Conservation (phyloP, 2,888 invertebrate genomes). For the Lepidocyrtinus sp. region DNA sequence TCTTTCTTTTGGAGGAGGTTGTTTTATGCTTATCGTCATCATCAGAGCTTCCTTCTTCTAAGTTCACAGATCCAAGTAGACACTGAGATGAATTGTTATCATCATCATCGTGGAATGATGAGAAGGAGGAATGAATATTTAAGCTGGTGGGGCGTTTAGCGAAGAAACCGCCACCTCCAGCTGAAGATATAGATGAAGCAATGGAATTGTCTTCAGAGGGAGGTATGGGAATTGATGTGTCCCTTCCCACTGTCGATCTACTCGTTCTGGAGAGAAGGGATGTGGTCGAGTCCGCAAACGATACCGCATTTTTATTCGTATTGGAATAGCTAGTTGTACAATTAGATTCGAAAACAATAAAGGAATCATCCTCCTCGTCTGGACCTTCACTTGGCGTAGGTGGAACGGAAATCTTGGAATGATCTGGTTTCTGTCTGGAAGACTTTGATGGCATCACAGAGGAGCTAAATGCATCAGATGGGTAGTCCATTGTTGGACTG, state of each 20-base stretch:
- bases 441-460: neutral
- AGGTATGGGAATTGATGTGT: conserved; percentile 48
- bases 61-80: no score
- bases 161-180: conserved; percentile 60
- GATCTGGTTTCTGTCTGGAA: conserved; percentile 50
- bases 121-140: conserved; percentile 58
- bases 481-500: conserved; percentile 60
- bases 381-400: conserved; percentile 59
- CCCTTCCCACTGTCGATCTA: conserved; percentile 5
- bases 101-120: conserved; percentile 46
- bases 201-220: conserved; percentile 43
- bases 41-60: no score
- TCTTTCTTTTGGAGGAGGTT: conserved; percentile 47
- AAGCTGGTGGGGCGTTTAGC: conserved; percentile 63
- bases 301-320: neutral
- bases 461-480: conserved; percentile 46
- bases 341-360: conserved; percentile 74
- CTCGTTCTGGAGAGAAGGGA: neutral
- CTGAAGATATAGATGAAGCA: conserved; percentile 44
- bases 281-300: conserved; percentile 20
- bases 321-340: neutral
- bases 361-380: conserved; percentile 72
- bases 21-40: conserved; percentile 41
- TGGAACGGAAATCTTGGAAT: conserved; percentile 66
- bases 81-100: no score